Conservation (phyloP, 2,888 invertebrate genomes). For the Heteropelma amictum region DNA sequence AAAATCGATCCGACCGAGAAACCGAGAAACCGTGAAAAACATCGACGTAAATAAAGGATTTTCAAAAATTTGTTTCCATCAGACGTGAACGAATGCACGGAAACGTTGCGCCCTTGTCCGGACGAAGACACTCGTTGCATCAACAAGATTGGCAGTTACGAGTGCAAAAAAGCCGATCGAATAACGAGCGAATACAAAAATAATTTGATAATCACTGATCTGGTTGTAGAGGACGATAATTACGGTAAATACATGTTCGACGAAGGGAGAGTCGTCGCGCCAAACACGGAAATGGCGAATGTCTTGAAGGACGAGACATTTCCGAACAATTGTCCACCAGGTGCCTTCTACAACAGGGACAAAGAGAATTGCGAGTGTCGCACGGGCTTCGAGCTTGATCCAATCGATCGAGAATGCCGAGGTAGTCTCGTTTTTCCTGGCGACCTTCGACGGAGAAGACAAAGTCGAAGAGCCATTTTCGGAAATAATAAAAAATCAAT, state of each 20-base stretch:
- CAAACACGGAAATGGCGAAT: background rate
- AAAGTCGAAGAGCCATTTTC: background rate
- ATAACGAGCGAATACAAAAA: too few relatives aligned
- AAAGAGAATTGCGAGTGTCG: constrained; percentile 37
- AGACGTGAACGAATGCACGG: constrained; percentile 81
- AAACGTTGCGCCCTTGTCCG: constrained; percentile 76
- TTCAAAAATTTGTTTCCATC: constrained; percentile 26
- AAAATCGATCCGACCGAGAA: background rate
- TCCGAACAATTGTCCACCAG: constrained; percentile 25
- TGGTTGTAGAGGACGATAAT: constrained; percentile 10
- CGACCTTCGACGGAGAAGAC: background rate
- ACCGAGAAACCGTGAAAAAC: background rate
- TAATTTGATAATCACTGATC: too few relatives aligned
- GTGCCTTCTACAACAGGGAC: constrained; percentile 30
- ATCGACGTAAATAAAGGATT: background rate
- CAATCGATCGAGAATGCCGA: constrained; percentile 37
- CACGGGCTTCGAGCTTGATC: constrained; percentile 27
- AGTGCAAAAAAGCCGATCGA: constrained; percentile 58
- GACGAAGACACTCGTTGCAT: constrained; percentile 81
- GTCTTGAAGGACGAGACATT: constrained; percentile 21
- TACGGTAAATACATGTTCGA: constrained; percentile 26
- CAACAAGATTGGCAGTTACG: constrained; percentile 88
- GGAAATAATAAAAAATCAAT: background rate
- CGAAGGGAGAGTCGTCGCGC: constrained; percentile 5
- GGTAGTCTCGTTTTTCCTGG: constrained; percentile 4